A percentile compares a stretch with the other conserved stretches of the same genome.
Conservation (phyloP, 1,140 invertebrate species). For the Cardiocondyla obscurior region DNA sequence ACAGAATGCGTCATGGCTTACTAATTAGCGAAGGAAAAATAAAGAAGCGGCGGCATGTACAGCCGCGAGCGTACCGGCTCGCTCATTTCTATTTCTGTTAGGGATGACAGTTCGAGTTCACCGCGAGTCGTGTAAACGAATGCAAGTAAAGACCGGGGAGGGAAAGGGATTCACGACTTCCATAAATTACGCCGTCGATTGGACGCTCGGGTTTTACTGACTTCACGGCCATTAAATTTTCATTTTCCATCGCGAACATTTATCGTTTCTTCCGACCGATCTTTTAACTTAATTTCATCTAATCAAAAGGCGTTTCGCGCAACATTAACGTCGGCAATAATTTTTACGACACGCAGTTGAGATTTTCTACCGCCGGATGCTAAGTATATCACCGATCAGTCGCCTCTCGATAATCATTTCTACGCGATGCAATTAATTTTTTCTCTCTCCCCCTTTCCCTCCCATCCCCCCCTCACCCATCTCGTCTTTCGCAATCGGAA, state of each 20-base stretch:
- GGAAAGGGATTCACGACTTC: neutral
- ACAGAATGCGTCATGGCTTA: conserved; percentile 48
- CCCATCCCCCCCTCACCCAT: too few relatives aligned
- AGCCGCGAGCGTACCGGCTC: neutral
- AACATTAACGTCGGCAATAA: neutral
- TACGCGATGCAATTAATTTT: neutral
- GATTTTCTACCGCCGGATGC: neutral
- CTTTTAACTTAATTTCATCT: neutral
- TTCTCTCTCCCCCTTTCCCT: neutral
- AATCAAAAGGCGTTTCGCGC: neutral
- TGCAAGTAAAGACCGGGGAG: neutral
- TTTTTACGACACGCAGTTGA: neutral
- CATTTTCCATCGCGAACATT: neutral
- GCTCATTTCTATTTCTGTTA: conserved; percentile 41
- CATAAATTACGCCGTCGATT: neutral
- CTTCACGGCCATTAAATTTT: neutral
- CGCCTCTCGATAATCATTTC: neutral
- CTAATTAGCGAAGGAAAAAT: conserved; percentile 43
- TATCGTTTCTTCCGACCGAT: neutral
- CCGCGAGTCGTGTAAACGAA: neutral
- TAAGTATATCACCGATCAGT: neutral
- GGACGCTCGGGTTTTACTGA: neutral
- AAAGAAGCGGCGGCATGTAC: neutral
- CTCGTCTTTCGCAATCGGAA: neutral
- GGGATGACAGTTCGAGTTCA: neutral